phyloP scores from a whole-genome alignment of 2,113 vertebrate genomes.

The Myodes glareolus region DNA sequence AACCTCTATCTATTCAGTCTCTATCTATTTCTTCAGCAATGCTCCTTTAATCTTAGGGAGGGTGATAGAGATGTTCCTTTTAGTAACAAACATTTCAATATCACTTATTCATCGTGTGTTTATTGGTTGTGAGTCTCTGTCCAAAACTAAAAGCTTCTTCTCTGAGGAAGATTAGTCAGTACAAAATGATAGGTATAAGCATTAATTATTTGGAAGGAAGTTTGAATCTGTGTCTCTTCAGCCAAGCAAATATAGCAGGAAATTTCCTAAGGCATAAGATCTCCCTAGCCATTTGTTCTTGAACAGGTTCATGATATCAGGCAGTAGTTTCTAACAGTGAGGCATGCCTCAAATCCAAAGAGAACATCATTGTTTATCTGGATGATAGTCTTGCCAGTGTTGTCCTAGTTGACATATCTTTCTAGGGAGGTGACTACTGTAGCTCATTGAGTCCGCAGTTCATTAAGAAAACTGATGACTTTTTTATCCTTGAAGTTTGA shows the following conservation, averaged over 20 bases:
- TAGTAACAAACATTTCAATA: not conserved
- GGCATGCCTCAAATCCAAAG: not conserved
- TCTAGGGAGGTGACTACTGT: not conserved
- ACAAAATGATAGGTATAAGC: no score
- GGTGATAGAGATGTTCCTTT: no score
- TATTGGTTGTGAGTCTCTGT: not conserved
- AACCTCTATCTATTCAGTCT: not conserved
- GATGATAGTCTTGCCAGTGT: no score
- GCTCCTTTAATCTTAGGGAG: no score
- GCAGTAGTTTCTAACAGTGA: no score
- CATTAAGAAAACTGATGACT: not conserved
- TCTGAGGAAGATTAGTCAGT: not conserved
- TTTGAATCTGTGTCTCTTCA: not conserved
- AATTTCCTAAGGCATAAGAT: no score
- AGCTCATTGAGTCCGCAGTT: not conserved
- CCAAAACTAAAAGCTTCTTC: not conserved
- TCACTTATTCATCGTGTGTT: no score
- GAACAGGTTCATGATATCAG: not conserved
- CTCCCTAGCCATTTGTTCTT: not conserved
- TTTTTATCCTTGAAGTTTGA: not conserved
- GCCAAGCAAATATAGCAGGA: not conserved
- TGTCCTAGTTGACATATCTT: not conserved
- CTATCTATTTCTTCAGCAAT: no score
- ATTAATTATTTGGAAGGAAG: not conserved
- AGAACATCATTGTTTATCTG: not conserved